Conservation (phyloP, 2,113 vertebrate species). For the Microcebus lehilahytsara region DNA sequence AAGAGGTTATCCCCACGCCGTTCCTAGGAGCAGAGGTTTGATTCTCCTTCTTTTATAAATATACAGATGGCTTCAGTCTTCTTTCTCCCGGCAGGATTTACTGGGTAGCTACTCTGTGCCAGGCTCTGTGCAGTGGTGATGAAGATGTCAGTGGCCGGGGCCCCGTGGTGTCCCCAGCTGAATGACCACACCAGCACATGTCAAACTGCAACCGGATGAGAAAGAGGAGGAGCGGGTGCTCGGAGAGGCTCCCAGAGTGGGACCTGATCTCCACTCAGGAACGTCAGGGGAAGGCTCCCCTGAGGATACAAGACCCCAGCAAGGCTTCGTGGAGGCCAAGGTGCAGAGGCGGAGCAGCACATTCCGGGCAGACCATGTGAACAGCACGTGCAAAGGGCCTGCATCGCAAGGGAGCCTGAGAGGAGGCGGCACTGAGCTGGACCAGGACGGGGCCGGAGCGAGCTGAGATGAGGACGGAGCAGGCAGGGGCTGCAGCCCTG, state of each 20-base stretch:
- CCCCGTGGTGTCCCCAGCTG: background rate
- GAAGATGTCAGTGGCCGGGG: background rate
- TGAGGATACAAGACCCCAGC: background rate
- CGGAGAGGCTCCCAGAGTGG: background rate
- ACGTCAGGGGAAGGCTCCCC: background rate
- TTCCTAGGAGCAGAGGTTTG: background rate
- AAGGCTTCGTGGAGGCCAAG: background rate
- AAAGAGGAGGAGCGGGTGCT: background rate
- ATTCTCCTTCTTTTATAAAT: background rate
- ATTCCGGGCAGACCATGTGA: background rate
- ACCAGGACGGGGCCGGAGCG: accelerated
- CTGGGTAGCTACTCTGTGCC: background rate
- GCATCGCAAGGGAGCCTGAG: background rate
- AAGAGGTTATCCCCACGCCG: background rate
- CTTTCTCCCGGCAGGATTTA: background rate
- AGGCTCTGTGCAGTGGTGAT: background rate
- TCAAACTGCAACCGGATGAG: too few relatives aligned
- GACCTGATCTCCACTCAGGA: background rate
- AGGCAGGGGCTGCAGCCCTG: too few relatives aligned
- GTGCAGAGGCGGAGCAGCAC: background rate
- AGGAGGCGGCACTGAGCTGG: background rate
- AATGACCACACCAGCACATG: background rate
- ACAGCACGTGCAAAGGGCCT: background rate
- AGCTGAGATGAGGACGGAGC: accelerated
- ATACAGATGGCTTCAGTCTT: background rate